Percentiles rank a stretch among this genome's conserved stretches.
phyloP scores from a whole-genome alignment of 2,888 invertebrate species.

The Frankliniella fusca region DNA sequence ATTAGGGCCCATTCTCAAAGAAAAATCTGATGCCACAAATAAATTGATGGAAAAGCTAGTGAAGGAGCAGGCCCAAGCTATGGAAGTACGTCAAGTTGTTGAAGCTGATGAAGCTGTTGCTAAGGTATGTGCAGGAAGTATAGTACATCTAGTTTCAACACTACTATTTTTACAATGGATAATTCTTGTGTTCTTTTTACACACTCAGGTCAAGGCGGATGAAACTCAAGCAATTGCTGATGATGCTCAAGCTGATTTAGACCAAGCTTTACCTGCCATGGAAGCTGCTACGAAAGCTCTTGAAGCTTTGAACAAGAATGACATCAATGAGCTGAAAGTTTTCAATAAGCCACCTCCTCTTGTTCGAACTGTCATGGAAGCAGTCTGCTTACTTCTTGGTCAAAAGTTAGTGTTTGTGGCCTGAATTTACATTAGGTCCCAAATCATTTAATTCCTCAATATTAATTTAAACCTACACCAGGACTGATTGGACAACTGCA shows the following conservation, averaged over 20 bases:
- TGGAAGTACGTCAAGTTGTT: slow-evolving; percentile 73
- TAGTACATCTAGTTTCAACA: neutral
- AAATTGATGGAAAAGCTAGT: slow-evolving; percentile 69
- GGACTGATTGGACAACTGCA: slow-evolving; percentile 82
- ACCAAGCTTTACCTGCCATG: slow-evolving; percentile 80
- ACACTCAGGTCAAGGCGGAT: slow-evolving; percentile 67
- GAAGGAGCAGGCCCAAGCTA: slow-evolving; percentile 76
- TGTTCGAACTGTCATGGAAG: slow-evolving; percentile 87
- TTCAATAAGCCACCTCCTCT: slow-evolving; percentile 83
- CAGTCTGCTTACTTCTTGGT: slow-evolving; percentile 77
- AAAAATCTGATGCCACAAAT: slow-evolving; percentile 70
- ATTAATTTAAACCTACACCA: slow-evolving; percentile 44
- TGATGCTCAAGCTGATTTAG: slow-evolving; percentile 78
- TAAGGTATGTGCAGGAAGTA: slow-evolving; percentile 52
- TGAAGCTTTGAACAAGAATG: slow-evolving; percentile 79
- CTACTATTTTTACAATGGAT: slow-evolving; percentile 9
- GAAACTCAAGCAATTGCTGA: slow-evolving; percentile 79
- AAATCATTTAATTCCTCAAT: too few relatives aligned
- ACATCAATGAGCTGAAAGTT: slow-evolving; percentile 81
- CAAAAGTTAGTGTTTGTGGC: slow-evolving; percentile 60
- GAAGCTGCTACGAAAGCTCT: slow-evolving; percentile 79
- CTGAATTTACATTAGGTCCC: neutral
- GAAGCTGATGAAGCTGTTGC: slow-evolving; percentile 78
- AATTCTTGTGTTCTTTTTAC: slow-evolving; percentile 5
- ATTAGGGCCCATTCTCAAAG: slow-evolving; percentile 74